Percentiles rank a stretch among this genome's conserved stretches.
These are phyloP conservation scores for Ichneumoninae sp. DNA, from an alignment of 2,888 invertebrate species.

Conservation along the genomic window DNA sequence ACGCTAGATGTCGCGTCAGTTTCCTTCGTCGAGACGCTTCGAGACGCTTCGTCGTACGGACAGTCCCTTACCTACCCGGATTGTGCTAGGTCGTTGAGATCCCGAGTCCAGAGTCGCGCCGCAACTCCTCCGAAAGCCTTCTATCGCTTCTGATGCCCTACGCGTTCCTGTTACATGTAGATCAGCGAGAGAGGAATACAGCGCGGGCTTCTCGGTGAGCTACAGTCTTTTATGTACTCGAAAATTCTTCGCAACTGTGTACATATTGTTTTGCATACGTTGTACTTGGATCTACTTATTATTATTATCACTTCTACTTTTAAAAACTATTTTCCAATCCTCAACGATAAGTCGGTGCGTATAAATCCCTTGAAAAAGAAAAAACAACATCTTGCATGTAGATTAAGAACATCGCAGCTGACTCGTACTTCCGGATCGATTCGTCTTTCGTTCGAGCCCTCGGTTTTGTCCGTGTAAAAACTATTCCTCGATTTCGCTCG, in stretches of 20 bases:
- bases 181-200: slow-evolving; percentile 22
- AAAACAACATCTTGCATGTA: no score
- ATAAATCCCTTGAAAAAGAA: no score
- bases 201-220: slow-evolving; percentile 21
- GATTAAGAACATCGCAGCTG: not conserved
- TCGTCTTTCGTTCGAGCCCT: not conserved
- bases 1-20: slow-evolving; percentile 60
- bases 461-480: slow-evolving; percentile 50
- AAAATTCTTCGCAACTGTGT: not conserved
- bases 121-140: slow-evolving; percentile 22
- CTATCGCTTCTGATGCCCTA: slow-evolving; percentile 58
- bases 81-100: slow-evolving; percentile 34
- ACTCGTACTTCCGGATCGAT: not conserved
- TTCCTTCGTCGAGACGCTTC: slow-evolving; percentile 20
- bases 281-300: not conserved
- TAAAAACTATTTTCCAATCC: not conserved
- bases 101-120: slow-evolving; percentile 19
- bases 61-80: slow-evolving; percentile 54
- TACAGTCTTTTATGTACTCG: not conserved
- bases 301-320: not conserved
- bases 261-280: not conserved
- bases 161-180: slow-evolving; percentile 28
- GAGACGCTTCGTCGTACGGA: slow-evolving; percentile 11
- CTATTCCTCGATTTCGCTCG: slow-evolving; percentile 58
- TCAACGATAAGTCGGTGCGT: not conserved